phyloP scores from a whole-genome alignment of 2,888 invertebrate species.

The Hydriomena furcata region DNA sequence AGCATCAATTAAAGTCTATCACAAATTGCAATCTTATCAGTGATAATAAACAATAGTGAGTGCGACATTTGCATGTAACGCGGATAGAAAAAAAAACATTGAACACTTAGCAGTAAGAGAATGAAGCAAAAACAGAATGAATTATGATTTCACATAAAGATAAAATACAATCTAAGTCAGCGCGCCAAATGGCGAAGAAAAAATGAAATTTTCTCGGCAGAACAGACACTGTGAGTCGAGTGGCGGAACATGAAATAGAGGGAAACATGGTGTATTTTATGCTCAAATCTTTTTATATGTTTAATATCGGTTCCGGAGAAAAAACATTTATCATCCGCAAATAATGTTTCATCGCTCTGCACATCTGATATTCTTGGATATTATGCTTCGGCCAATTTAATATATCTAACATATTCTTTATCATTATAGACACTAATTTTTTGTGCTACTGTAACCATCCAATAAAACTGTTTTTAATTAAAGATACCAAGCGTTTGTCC shows the following conservation, averaged over 20 bases:
- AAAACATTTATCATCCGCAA: constrained; percentile 21
- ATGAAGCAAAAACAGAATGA: constrained; percentile 74
- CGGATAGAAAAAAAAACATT: constrained; percentile 66
- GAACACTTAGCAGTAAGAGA: constrained; percentile 65
- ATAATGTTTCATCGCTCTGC: constrained; percentile 16
- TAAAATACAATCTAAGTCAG: constrained; percentile 79
- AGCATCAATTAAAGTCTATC: constrained; percentile 55
- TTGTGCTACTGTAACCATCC: too few species aligned
- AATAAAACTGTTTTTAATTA: too few species aligned
- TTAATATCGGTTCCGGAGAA: constrained; percentile 23
- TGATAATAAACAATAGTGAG: constrained; percentile 65
- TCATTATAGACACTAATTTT: constrained; percentile 6
- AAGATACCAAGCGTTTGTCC: too few species aligned
- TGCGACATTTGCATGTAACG: constrained; percentile 64
- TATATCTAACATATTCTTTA: constrained; percentile 5
- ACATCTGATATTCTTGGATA: constrained; percentile 7
- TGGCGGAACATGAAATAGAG: constrained; percentile 60
- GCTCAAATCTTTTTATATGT: constrained; percentile 25
- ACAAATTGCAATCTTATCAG: constrained; percentile 61
- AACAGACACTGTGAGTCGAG: constrained; percentile 58
- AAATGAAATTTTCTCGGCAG: constrained; percentile 71
- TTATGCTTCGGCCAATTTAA: neutral
- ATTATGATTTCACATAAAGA: constrained; percentile 81
- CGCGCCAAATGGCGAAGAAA: constrained; percentile 75
- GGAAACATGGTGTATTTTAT: constrained; percentile 45